Base-by-base conservation (phyloP, 2,888 invertebrate genomes). In the Drosophila suboccidentalis region DNA sequence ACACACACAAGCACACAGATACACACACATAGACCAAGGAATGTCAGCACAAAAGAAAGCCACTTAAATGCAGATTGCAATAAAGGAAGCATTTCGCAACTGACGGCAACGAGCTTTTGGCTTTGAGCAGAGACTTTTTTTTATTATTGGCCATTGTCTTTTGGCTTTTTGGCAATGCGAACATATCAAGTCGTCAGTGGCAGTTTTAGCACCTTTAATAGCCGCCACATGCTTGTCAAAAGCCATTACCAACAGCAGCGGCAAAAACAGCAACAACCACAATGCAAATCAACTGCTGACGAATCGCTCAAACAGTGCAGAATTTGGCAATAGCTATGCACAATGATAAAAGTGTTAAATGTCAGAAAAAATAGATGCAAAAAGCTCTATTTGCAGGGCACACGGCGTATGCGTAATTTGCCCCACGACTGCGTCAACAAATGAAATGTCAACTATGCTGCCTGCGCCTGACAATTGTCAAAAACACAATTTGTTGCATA, bases 51-150 rank as follows among this genome's bases (percentile, higher is more conserved):
- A 86, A 86, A 84, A 78, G 81, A 83, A 86, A 81, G 82, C 87
- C 86, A 86, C 85, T 86, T 86, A 87, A 85, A 87, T 87, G 87
- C 86, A 85, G 87, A 87, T 86, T 87, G 85, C 86, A 85, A 80
- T 82, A 85, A 87, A 76, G 75, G 78, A 75, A 81, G 76, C 65
- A 76, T 87, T 89, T 78, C 78, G 67, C 75, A 72, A 46, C 79
- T 84, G 76, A 71, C 75, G 78, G 65, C 82, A 72, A 75, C 78
- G 87, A 72, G 55, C 78, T 72, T 72, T 71, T 71, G 64, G 60
- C 78, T 74, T 71, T 67, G 60, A 55, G 50, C 54, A 10, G 5
- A 29, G 8, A 46, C n/a, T 38, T 58, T 49, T 38, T 9, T 36
- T 57, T 78, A 67, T 65, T 78, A 54, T 82, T 77, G 57, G 62